Base-by-base conservation (phyloP, 2,888 invertebrate species). In the Hylaea fasciaria region DNA sequence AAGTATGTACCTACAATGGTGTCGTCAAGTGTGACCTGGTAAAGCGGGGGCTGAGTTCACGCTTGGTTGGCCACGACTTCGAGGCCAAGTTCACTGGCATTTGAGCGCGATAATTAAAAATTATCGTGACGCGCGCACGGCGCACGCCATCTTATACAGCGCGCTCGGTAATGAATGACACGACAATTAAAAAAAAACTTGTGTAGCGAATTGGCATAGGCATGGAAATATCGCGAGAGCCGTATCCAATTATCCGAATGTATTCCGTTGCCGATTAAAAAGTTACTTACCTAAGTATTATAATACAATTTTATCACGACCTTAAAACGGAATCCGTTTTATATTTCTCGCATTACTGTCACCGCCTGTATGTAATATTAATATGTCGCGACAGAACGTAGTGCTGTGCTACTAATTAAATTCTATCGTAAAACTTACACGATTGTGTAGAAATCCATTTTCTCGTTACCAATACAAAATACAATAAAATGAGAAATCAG, bases 1-100 rank as follows among this genome's bases (percentile, higher is more conserved):
- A 75, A 73, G 39, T 51, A n/a, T n/a, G n/a, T n/a, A n/a, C n/a
- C n/a, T n/a, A 50, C 43, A 82, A 80, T 80, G 80, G 80, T 83
- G 87, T 85, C 86, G 86, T 85, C 83, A 85, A 83, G 84, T 87
- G 83, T 83, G 89, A 90, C 91, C 91, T 85, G 88, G 80, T 83
- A 81, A 80, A 79, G 80, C 81, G 81, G 82, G 81, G 81, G 83
- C 81, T 78, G 78, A 66, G 69, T 77, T 77, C 84, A 82, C 81
- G 86, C 78, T 78, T 73, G 78, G 83, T 82, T 80, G 85, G 75
- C 74, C 77, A 80, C 82, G 80, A 80, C 85, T 83, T 76, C 85
- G 84, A 88, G 89, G 87, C 91, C 91, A 92, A 91, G 91, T 91
- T 92, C 91, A 92, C 88, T 91, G 91, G 91, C 92, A 92, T 91